Conservation (phyloP, 2,113 vertebrate genomes). For the Corythoichthys intestinalis region DNA sequence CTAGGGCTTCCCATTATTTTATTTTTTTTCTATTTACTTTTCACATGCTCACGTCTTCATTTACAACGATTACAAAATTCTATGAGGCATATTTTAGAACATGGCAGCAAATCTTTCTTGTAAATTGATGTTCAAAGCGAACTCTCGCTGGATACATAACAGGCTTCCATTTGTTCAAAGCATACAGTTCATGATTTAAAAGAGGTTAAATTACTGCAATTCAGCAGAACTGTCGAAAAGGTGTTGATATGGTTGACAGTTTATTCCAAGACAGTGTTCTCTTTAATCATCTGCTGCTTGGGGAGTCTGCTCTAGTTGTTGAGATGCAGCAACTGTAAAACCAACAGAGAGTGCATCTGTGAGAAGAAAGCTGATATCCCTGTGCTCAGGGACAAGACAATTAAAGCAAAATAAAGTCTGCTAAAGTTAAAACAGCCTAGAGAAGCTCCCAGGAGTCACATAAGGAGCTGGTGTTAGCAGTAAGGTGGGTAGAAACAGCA, state of each 20-base stretch:
- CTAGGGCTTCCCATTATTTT: neutral
- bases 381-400: slow-evolving; percentile 58
- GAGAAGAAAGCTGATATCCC: slow-evolving; percentile 36
- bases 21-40: neutral
- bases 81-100: slow-evolving; percentile 1
- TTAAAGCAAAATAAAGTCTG: slow-evolving; percentile 70
- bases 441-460: slow-evolving; percentile 51
- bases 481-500: slow-evolving; percentile 58
- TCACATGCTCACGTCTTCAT: neutral
- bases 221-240: slow-evolving; percentile 21
- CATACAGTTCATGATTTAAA: slow-evolving; percentile 5
- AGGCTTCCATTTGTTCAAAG: slow-evolving; percentile 5
- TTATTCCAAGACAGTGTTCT: slow-evolving; percentile 22
- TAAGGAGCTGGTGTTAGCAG: slow-evolving; percentile 50
- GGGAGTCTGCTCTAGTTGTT: slow-evolving; percentile 19
- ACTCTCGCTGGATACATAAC: slow-evolving; percentile 15
- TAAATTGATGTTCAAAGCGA: slow-evolving; percentile 18
- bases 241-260: slow-evolving; percentile 17
- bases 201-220: slow-evolving; percentile 16
- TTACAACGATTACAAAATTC: slow-evolving; percentile 20
- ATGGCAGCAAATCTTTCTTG: neutral
- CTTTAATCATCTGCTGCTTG: slow-evolving; percentile 47
- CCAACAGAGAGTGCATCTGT: slow-evolving; percentile 49
- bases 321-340: slow-evolving; percentile 42
- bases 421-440: slow-evolving; percentile 55